Evolutionary conservation across 2,113 vertebrate species (phyloP), one percentile per base, ranked within the genome.

Genomic region (Cynopterus brachyotis): DNA sequence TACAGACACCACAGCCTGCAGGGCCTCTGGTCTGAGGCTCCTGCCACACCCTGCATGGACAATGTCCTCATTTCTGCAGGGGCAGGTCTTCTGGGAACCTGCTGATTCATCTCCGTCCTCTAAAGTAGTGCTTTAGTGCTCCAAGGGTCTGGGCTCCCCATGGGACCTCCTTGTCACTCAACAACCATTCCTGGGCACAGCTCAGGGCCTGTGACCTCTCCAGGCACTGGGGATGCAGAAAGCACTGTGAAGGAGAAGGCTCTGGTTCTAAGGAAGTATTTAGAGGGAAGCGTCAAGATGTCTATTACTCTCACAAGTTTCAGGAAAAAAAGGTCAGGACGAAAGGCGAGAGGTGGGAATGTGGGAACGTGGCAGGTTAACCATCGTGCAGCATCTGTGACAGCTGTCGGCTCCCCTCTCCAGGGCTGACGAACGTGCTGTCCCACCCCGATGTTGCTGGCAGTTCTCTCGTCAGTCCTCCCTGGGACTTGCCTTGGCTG

Each of bases 31-130:
- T 37, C 78, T 40, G 78, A 62, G 47, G 47, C 45, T 82, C 62
- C 19, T 70, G 55, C 22, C 19, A 0, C 0, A 2, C 6, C 4
- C 0, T 0, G 6, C 9, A 17, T 32, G 1, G 1, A 11, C 0
- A 0, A 2, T 40, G 80, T 24, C 62, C n/a, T 70, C 24, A 15
- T 53, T 84, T 80, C 70, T 19, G 55, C 24, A 9, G 24, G 45
- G n/a, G 9, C 6, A 20, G 16, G 15, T 59, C 47, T 60, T 59
- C 47, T 9, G 9, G 47, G 19, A 13, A 32, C 6, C 32, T 59
- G 57, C 30, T 53, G 40, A 22, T 47, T 55, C 79, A 32, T 42
- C 37, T 35, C 26, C 76, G 55, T 69, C n/a, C 40, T 37, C 55
- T 53, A 3, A 35, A 37, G 35, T 24, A 60, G 73, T 15, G 17